Evolutionary conservation across 2,888 invertebrate genomes (phyloP), one percentile per base, ranked within the genome.

Genomic region (Seladonia tumulorum): DNA sequence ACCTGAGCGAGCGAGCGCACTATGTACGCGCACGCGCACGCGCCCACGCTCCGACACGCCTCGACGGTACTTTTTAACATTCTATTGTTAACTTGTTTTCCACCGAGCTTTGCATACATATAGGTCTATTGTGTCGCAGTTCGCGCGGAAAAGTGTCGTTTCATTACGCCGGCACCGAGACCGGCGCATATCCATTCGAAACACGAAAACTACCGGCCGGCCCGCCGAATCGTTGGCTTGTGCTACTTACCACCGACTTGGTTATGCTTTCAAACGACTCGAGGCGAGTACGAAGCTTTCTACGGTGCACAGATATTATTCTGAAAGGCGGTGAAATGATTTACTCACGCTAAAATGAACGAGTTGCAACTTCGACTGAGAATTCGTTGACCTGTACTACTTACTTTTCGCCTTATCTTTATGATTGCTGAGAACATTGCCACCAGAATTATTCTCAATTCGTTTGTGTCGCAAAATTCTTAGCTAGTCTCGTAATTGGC

Each of bases 21-120:
- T 2, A 2, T 53, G 5, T 5, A 14, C 60, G 60, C n/a, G 16
- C 63, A n/a, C 14, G 25, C 25, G 25, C 4, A 12, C 14, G 60
- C 63, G 63, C 14, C 5, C 63, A 14, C 63, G 16, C 63, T 14
- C 25, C 42, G 57, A 29, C 81, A n/a, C 53, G 49, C n/a, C 16
- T 68, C 57, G 70, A n/a, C 53, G 53, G 42, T 39, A 8, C 25
- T n/a, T 86, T 85, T 74, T 74, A 70, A 73, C 73, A 85, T 72
- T 79, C 71, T 39, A 8, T 42, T 60, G 70, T 25, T 76, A 70
- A 68, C 39, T 39, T 29, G 63, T 47, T 45, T 35, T 63, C 16
- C 22, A 42, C 25, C 14, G 70, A 25, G 68, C n/a, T 77, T 39
- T 12, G 47, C 77, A 47, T 77, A 53, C 35, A 49, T 66, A 49